Percentiles rank a stretch among this genome's conserved stretches.
These are phyloP conservation scores for Dorcus hopei DNA, from an alignment of 2,888 invertebrate species.

Conservation along the genomic window DNA sequence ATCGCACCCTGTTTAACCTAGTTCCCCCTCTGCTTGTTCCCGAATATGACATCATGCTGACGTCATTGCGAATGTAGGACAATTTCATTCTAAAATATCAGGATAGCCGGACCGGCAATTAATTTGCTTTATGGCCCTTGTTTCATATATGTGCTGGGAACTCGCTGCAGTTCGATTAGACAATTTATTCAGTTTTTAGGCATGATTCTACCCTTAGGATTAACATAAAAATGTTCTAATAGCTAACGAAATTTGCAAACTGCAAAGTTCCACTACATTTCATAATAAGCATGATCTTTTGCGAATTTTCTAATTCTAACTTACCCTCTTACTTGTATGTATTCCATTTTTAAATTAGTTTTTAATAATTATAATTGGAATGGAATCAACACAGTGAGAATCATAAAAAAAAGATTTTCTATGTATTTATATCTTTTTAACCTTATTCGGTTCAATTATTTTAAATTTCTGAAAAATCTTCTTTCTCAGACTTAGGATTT, in stretches of 20 bases:
- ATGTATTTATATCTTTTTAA: no score
- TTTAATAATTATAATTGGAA: no score
- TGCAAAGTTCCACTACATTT: no score
- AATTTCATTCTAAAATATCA: constrained; percentile 66
- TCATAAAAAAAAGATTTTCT: no score
- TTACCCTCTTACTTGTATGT: no score
- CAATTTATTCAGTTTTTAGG: not conserved
- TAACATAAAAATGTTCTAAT: not conserved
- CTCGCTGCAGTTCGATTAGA: not conserved
- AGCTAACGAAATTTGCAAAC: not conserved
- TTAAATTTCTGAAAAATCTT: no score
- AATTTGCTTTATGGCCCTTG: constrained; percentile 22
- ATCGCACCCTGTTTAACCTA: constrained; percentile 67
- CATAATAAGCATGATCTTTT: no score
- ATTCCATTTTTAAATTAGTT: no score
- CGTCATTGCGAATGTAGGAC: constrained; percentile 61
- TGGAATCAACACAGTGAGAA: no score
- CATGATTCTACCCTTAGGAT: not conserved
- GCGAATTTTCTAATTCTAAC: no score
- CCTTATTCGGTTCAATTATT: no score
- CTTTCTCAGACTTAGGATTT: no score
- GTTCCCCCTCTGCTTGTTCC: constrained; percentile 44
- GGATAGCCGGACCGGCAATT: constrained; percentile 23
- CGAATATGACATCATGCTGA: constrained; percentile 51
- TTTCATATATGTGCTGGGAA: not conserved